Base-by-base conservation (phyloP, 2,113 vertebrate genomes). In the Sinocyclocheilus anophthalmus region DNA sequence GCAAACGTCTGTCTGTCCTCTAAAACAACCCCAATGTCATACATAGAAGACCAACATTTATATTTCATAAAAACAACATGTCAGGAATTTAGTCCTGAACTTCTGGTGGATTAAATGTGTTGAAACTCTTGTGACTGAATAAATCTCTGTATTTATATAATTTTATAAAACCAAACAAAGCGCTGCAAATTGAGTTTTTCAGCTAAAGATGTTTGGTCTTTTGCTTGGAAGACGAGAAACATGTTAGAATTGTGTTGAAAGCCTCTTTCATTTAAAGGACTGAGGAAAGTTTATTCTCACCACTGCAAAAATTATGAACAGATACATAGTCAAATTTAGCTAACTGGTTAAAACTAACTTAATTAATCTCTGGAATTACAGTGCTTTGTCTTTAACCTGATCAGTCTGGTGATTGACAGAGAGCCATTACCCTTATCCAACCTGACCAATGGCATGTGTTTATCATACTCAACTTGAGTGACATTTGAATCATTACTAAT, bases 361-460 rank as follows among this genome's bases (percentile, higher is more conserved):
- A 14, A 42, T 24, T 24, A 63, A 65, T 65, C 37, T 45, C 24
- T 48, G 78, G 55, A 63, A 80, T 80, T 63, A 61, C 13, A 9
- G 2, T 48, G 48, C 59, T 81, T 63, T 65, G 7, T 45, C 59
- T 81, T 81, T 81, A 81, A 81, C 39, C 14, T 48, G 39, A 67
- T 65, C 14, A 45, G 59, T 81, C 37, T 81, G 59, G 37, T 45
- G n/a, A 5, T 48, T 81, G 79, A 81, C 57, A 26, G 11, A 30
- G n/a, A 26, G 59, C 59, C 59, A 65, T 65, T 14, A 81, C n/a
- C n/a, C 39, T 61, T n/a, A 61, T n/a, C 57, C 48, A 61, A 61
- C 55, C 77, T 42, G 24, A 48, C 59, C 39, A 67, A 45, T 48
- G 2, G 14, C 76, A 59, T 65, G 39, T 65, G 59, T 81, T 18